Percentiles rank a stretch among this genome's conserved stretches.
phyloP scores from a whole-genome alignment of 2,888 invertebrate genomes.

The Micoletzkya japonica region DNA sequence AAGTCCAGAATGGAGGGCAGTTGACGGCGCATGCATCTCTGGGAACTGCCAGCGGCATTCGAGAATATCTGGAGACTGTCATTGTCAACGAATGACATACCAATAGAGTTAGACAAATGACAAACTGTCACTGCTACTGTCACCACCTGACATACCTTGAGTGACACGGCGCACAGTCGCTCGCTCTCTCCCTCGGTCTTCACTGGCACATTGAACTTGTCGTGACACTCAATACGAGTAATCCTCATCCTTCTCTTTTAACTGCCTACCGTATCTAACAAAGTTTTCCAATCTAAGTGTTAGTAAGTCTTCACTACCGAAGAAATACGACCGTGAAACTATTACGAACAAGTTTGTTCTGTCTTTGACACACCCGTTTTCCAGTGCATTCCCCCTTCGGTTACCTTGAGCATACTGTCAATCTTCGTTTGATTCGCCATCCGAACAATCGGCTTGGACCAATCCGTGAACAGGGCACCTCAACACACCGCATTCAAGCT shows the following conservation, averaged over 20 bases:
- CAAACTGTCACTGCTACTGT: not conserved
- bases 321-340: no score
- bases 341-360: no score
- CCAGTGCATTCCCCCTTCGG: no score
- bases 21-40: constrained; percentile 15
- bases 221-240: not conserved
- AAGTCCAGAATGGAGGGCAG: not conserved
- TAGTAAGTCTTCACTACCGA: no score
- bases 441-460: constrained; percentile 19
- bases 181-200: not conserved
- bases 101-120: not conserved
- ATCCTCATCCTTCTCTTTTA: not conserved
- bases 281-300: not conserved
- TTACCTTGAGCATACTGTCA: constrained; percentile 10
- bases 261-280: not conserved
- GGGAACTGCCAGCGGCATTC: not conserved
- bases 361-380: no score
- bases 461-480: constrained; percentile 17
- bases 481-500: not conserved
- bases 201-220: constrained; percentile 19
- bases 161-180: constrained; percentile 6
- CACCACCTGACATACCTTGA: constrained; percentile 1
- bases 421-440: not conserved
- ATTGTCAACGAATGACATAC: not conserved
- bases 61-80: constrained; percentile 15